Percentiles rank a stretch among this genome's conserved stretches.
Evolutionary conservation across 2,888 invertebrate genomes (phyloP).

Genomic region (Hoplodrina ambigua): DNA sequence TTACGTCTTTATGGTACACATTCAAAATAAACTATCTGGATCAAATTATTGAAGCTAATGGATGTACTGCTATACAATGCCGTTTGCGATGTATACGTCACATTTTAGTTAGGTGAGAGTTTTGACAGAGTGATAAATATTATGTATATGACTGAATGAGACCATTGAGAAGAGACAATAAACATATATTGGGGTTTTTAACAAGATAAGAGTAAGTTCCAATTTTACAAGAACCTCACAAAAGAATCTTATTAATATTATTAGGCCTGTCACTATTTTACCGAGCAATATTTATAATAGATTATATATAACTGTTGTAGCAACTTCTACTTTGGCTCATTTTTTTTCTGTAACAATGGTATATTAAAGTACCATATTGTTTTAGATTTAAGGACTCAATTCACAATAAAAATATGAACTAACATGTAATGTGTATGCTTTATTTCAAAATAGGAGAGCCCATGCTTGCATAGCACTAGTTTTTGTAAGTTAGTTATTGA

Average conservation of each 20-base stretch:
- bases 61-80: conserved; percentile 65
- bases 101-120: conserved; percentile 62
- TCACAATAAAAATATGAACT: conserved; percentile 84
- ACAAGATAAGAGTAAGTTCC: conserved; percentile 28
- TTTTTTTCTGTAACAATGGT: conserved; percentile 69
- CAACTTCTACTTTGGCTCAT: conserved; percentile 64
- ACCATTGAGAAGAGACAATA: conserved; percentile 66
- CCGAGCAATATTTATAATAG: conserved; percentile 33
- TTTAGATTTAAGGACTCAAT: conserved; percentile 83
- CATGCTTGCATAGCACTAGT: conserved; percentile 30
- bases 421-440: conserved; percentile 78
- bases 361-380: conserved; percentile 76
- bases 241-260: conserved; percentile 21
- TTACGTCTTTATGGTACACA: conserved; percentile 79
- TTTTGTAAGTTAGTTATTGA: conserved; percentile 8
- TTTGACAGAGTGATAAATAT: conserved; percentile 52
- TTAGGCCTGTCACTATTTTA: conserved; percentile 34
- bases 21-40: conserved; percentile 81
- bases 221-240: conserved; percentile 23
- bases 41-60: conserved; percentile 78
- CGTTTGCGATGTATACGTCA: conserved; percentile 62
- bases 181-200: conserved; percentile 38
- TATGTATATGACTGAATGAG: conserved; percentile 66
- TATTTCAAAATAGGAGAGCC: conserved; percentile 67
- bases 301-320: conserved; percentile 52